A percentile compares a stretch with the other conserved stretches of the same genome.
Evolutionary conservation across 1,140 invertebrate genomes (phyloP).

Genomic region (Danaus melanippus): DNA sequence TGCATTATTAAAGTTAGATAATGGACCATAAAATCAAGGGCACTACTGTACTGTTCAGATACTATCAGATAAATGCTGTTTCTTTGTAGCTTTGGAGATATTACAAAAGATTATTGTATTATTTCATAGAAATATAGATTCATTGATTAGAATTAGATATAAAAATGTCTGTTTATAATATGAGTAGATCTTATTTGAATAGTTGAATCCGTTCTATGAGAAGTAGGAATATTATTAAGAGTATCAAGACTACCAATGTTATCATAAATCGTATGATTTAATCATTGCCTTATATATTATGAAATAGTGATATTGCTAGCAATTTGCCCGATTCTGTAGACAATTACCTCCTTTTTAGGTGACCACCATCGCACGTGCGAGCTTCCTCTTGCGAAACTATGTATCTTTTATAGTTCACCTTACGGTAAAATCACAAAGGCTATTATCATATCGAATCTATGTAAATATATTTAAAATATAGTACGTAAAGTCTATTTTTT

Average conservation of each 20-base stretch:
- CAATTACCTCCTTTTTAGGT: slow-evolving; percentile 20
- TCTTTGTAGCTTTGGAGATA: slow-evolving; percentile 15
- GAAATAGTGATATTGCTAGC: slow-evolving; percentile 11
- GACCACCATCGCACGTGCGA: slow-evolving; percentile 28
- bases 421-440: too few relatives aligned
- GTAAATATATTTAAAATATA: too few relatives aligned
- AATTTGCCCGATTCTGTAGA: slow-evolving; percentile 24
- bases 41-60: slow-evolving; percentile 15
- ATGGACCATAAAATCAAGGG: slow-evolving; percentile 21
- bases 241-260: too few relatives aligned
- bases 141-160: neutral
- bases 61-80: slow-evolving; percentile 16
- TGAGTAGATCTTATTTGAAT: too few relatives aligned
- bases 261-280: slow-evolving; percentile 2
- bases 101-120: slow-evolving; percentile 12
- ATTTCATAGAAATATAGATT: neutral
- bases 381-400: slow-evolving; percentile 17
- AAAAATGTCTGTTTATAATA: too few relatives aligned
- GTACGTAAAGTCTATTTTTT: too few relatives aligned
- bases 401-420: neutral
- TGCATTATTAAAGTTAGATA: slow-evolving; percentile 18
- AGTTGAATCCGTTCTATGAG: too few relatives aligned
- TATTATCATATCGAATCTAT: too few relatives aligned
- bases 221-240: too few relatives aligned
- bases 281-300: slow-evolving; percentile 12